Percentiles rank a stretch among this genome's conserved stretches.
Evolutionary conservation across 2,797 vertebrate species (phyloP).

Genomic region (Scyliorhinus canicula): DNA sequence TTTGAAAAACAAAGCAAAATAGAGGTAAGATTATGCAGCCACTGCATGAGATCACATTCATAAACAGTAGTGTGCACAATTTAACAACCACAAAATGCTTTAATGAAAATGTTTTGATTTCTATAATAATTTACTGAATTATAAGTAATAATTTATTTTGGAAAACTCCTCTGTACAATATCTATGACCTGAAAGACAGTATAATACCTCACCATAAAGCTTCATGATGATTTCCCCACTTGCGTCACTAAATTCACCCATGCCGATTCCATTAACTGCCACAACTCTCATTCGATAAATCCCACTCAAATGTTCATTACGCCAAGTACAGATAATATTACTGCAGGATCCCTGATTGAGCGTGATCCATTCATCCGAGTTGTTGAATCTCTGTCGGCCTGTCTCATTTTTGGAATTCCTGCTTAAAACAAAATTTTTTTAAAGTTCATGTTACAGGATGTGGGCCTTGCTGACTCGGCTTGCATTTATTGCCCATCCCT

Average conservation of each 20-base stretch:
- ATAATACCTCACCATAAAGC: conserved; percentile 25
- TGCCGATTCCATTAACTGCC: conserved; percentile 40
- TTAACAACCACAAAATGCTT: not conserved
- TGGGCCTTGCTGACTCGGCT: too few species aligned
- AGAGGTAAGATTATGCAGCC: not conserved
- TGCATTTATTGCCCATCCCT: too few species aligned
- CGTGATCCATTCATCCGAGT: conserved; percentile 37
- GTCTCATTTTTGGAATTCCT: conserved; percentile 41
- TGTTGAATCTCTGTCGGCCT: conserved; percentile 36
- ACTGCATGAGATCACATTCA: not conserved
- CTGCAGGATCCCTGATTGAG: conserved; percentile 29
- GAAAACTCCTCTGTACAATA: not conserved
- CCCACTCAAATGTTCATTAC: conserved; percentile 41
- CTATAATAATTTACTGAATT: not conserved
- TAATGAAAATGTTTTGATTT: not conserved
- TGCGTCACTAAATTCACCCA: conserved; percentile 37
- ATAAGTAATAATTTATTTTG: too few species aligned
- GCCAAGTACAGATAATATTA: conserved; percentile 26
- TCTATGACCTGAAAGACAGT: not conserved
- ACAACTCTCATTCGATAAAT: conserved; percentile 7
- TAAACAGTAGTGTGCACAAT: not conserved
- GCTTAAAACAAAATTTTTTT: conserved; percentile 36
- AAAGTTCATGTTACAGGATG: too few species aligned
- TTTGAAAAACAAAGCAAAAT: not conserved
- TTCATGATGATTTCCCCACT: conserved; percentile 43